Conservation (phyloP, 2,797 vertebrate species). For the Enteromius radiatus region DNA sequence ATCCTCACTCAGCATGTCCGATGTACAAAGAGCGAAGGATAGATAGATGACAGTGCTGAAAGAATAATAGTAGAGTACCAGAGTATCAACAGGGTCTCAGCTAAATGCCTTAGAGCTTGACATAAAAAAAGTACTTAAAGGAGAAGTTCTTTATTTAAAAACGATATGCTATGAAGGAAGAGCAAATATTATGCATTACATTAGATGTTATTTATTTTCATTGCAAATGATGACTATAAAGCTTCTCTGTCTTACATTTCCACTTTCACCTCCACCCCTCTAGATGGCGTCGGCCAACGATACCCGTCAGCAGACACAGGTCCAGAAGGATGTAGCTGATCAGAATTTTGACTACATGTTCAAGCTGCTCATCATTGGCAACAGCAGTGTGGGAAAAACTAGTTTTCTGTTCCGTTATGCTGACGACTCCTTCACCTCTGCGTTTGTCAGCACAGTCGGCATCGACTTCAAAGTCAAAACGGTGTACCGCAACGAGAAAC, state of each 20-base stretch:
- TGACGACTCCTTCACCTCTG: slow-evolving; percentile 89
- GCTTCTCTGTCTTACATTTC: neutral
- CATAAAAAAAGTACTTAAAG: no score
- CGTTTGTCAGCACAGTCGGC: slow-evolving; percentile 92
- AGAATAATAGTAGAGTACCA: neutral
- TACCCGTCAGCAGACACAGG: slow-evolving; percentile 65
- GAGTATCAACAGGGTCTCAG: neutral
- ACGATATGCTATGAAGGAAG: no score
- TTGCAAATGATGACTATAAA: neutral
- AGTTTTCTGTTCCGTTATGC: slow-evolving; percentile 92
- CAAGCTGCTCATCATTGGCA: slow-evolving; percentile 89
- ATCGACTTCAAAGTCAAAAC: slow-evolving; percentile 96
- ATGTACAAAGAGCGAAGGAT: slow-evolving; percentile 44
- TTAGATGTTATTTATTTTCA: neutral
- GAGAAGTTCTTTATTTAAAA: no score
- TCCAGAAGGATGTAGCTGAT: slow-evolving; percentile 83
- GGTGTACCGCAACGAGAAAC: slow-evolving; percentile 87
- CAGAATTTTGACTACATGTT: slow-evolving; percentile 97
- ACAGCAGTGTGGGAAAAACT: slow-evolving; percentile 93
- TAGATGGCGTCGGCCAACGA: slow-evolving; percentile 85
- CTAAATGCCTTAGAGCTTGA: neutral
- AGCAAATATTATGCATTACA: no score
- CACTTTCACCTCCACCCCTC: neutral
- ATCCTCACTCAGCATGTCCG: slow-evolving; percentile 57
- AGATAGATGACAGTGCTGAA: slow-evolving; percentile 52